Evolutionary conservation across 2,113 vertebrate species (phyloP), one percentile per base, ranked within the genome.

Genomic region (Xiphias gladius): DNA sequence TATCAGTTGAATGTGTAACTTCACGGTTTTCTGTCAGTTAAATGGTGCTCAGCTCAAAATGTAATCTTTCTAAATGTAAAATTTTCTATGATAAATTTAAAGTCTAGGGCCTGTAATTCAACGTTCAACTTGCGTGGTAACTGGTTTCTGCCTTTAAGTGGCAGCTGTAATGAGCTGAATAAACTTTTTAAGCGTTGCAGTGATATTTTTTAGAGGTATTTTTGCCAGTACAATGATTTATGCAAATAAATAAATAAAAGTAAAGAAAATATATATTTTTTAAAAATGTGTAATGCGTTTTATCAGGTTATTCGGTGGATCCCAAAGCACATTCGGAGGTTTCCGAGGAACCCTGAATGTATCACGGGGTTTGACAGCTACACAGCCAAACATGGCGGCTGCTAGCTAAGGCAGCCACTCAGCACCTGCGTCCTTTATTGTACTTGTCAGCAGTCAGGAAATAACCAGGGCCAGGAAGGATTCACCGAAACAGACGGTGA

Each of bases 381-480:
- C 67, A 32, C 70, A 78, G 52, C 10, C 67, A 62, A 95, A 95
- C 88, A 95, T 95, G 95, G 95, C 94, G 91, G 85, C 83, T 64
- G 80, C 50, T 73, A 50, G 79, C 62, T 86, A 80, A 76, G 22
- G 32, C 63, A 22, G 12, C 46, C 52, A 24, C 24, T 8, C 64
- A 28, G 24, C 32, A 63, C 39, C 57, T 61, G 12, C 58, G 19
- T 64, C 39, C 59, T 70, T 72, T 73, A 37, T 57, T 46, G 2
- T 43, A 26, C 65, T 55, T 82, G 82, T 79, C 82, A 84, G 73
- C 72, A 58, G 76, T 55, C 24, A 61, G 73, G 78, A 76, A 82
- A 50, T 19, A 73, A 35, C 22, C 63, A 5, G 24, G 11, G 0
- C 32, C 9, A 14, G 12, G 1, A 0, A 32, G 13, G 46, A 76